These are phyloP conservation scores for Mesitornis unicolor DNA, from an alignment of 2,113 vertebrate species.

Conservation along the genomic window DNA sequence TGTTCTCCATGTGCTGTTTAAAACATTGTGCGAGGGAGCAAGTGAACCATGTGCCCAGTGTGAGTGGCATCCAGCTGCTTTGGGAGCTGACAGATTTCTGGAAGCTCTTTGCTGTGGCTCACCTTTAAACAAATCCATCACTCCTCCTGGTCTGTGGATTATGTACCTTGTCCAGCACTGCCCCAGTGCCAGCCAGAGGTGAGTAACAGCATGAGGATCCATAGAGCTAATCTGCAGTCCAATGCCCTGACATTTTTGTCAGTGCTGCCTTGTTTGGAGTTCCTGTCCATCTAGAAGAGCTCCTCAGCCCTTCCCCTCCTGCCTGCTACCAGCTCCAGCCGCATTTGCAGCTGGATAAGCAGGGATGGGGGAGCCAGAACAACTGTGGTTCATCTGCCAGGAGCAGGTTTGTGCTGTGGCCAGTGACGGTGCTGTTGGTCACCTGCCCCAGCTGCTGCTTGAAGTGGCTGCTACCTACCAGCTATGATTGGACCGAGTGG, in stretches of 20 bases:
- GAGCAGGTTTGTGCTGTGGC: not conserved
- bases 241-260: not conserved
- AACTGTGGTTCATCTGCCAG: not conserved
- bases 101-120: slow-evolving; percentile 51
- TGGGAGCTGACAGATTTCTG: not conserved
- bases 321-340: not conserved
- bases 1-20: slow-evolving; percentile 24
- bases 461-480: not conserved
- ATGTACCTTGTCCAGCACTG: not conserved
- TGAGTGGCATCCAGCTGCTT: not conserved
- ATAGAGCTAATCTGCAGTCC: not conserved
- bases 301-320: not conserved
- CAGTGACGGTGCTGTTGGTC: fast-evolving
- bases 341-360: not conserved
- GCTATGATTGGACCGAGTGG: not conserved
- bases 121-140: slow-evolving; percentile 18
- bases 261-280: not conserved
- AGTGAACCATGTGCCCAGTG: not conserved
- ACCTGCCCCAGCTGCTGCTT: not conserved
- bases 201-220: not conserved
- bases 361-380: not conserved
- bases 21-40: not conserved
- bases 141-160: slow-evolving; percentile 18
- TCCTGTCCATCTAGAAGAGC: not conserved
- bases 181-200: not conserved